Evolutionary conservation across 92 coral and sea anemone species (phyloP), one percentile per base, ranked within the genome.

Genomic region (Phenganax subtilis): DNA sequence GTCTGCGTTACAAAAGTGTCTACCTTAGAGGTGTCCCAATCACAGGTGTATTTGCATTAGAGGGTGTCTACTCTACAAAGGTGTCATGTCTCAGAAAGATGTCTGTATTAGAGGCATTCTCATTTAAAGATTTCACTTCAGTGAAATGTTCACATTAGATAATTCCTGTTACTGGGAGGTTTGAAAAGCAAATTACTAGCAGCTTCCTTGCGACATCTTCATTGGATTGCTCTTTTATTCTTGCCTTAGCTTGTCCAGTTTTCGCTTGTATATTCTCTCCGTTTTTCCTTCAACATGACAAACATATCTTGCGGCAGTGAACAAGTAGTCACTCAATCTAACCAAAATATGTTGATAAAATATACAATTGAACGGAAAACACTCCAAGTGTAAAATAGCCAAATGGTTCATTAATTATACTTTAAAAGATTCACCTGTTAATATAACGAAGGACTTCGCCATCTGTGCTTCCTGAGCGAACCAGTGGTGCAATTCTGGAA

Each of bases 271-370:
- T 6, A 91, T 70, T 29, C 81, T 85, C 82, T 93, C 97, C 1
- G 15, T 84, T 83, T 88, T 93, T 71, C 96, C 96, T 72, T 93
- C 96, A 27, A 7, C 67, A 57, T 89, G 86, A 51, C 92, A 90
- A 20, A 91, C 91, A 80, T 86, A 88, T 54, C 97, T 89, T 54
- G 93, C 97, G 57, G 96, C 91, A 37, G 90, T 91, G 76, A 93
- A 93, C 17, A 93, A 90, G 66, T 87, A 93, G 82, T 93, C 97
- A 31, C 97, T 93, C 82, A 93, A 72, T 76, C 97, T 93, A 84
- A 44, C 60, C 70, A 12, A 75, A 14, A 57, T 8, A 79, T 17
- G 55, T 25, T 68, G 53, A 37, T 37, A 55, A 12, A 29, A 51
- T 16, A 75, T 7, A 54, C 53, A 58, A 16, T n/a, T 15, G n/a